Conservation (phyloP, 2,797 vertebrate genomes). For the Eulemur albifrons region DNA sequence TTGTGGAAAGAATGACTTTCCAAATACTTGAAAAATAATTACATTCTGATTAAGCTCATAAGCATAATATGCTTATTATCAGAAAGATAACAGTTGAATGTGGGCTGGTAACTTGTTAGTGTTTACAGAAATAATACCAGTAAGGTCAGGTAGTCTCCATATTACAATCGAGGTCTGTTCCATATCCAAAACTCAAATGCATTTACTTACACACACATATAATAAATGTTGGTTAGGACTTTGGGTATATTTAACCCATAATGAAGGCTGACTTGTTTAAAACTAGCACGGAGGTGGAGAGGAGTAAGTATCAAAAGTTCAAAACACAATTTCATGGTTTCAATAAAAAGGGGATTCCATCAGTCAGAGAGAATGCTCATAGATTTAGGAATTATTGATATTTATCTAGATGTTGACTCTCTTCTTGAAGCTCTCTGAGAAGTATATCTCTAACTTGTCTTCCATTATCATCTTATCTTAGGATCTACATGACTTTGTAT, state of each 20-base stretch:
- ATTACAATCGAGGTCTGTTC: background rate
- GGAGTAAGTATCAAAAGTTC: background rate
- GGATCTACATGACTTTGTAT: background rate
- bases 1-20: background rate
- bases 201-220: background rate
- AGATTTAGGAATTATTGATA: background rate
- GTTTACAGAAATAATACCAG: background rate
- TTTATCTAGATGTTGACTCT: background rate
- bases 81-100: background rate
- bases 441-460: background rate
- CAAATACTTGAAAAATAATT: background rate
- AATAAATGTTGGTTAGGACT: background rate
- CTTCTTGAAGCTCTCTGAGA: background rate
- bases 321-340: background rate
- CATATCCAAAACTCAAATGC: background rate
- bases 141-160: background rate
- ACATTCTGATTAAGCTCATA: constrained; percentile 22
- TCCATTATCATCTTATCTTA: background rate
- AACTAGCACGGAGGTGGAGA: background rate
- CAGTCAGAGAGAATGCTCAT: background rate
- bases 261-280: background rate
- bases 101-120: background rate
- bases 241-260: background rate
- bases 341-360: background rate
- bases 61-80: background rate